These are phyloP conservation scores for Adineta ricciae DNA, from an alignment of 2,888 invertebrate species.

Conservation along the genomic window DNA sequence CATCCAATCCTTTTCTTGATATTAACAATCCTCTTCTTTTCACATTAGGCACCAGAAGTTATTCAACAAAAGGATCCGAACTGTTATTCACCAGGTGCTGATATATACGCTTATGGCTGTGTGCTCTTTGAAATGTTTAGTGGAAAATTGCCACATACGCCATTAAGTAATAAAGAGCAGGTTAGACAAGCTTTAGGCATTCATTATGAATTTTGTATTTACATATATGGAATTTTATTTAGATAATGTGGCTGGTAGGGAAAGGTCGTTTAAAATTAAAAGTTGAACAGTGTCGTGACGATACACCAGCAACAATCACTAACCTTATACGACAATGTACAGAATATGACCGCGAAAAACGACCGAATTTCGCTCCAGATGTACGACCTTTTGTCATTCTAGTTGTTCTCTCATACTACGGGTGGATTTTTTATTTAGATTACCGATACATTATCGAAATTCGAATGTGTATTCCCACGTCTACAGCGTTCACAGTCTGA, in stretches of 20 bases:
- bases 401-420: too few relatives aligned
- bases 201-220: neutral
- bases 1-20: too few relatives aligned
- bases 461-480: conserved; percentile 8
- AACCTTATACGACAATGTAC: conserved; percentile 22
- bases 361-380: conserved; percentile 13
- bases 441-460: conserved; percentile 12
- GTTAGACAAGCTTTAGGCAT: neutral
- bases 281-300: conserved; percentile 27
- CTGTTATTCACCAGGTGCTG: conserved; percentile 95
- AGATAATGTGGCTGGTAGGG: conserved; percentile 31
- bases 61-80: conserved; percentile 91
- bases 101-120: conserved; percentile 96
- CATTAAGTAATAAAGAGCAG: conserved; percentile 46
- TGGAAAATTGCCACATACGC: conserved; percentile 65
- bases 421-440: too few relatives aligned
- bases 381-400: neutral
- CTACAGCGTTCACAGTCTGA: conserved; percentile 14
- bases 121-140: conserved; percentile 88
- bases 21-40: neutral
- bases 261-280: conserved; percentile 29
- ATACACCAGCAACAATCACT: conserved; percentile 17
- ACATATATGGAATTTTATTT: neutral
- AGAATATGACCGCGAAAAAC: conserved; percentile 25
- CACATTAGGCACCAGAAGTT: conserved; percentile 76